Percentiles rank a stretch among this genome's conserved stretches.
These are phyloP conservation scores for Anthoscopus minutus DNA, from an alignment of 2,113 vertebrate genomes.

Conservation along the genomic window DNA sequence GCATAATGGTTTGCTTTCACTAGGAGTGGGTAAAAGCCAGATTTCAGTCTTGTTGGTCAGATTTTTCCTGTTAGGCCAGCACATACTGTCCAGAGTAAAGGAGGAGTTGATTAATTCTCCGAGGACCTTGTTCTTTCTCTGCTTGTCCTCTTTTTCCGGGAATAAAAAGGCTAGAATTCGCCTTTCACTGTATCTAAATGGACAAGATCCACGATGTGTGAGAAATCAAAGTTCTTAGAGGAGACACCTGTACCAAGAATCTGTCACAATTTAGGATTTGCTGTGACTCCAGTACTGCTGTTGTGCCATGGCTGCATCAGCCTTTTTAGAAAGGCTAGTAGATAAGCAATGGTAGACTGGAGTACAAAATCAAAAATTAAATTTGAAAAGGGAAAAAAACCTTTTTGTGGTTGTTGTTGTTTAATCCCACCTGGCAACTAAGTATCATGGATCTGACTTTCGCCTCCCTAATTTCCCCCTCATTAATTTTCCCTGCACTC, in stretches of 20 bases:
- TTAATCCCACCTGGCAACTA: background rate
- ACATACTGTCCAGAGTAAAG: background rate
- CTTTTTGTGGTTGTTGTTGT: background rate
- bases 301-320: background rate
- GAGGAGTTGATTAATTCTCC: background rate
- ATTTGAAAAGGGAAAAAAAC: background rate
- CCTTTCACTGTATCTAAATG: background rate
- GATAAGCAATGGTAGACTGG: background rate
- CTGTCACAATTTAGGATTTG: background rate
- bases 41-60: background rate
- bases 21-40: background rate
- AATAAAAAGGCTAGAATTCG: background rate
- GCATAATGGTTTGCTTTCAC: background rate
- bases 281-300: background rate
- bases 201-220: background rate
- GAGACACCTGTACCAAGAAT: background rate
- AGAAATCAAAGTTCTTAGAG: background rate
- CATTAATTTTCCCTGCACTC: rapidly evolving
- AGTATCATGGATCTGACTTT: background rate
- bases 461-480: background rate
- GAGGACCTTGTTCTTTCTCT: background rate
- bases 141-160: background rate
- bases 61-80: background rate
- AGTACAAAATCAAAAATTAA: background rate
- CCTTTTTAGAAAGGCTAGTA: background rate